Conservation (phyloP, 2,113 vertebrate species). For the Numenius arquata region DNA sequence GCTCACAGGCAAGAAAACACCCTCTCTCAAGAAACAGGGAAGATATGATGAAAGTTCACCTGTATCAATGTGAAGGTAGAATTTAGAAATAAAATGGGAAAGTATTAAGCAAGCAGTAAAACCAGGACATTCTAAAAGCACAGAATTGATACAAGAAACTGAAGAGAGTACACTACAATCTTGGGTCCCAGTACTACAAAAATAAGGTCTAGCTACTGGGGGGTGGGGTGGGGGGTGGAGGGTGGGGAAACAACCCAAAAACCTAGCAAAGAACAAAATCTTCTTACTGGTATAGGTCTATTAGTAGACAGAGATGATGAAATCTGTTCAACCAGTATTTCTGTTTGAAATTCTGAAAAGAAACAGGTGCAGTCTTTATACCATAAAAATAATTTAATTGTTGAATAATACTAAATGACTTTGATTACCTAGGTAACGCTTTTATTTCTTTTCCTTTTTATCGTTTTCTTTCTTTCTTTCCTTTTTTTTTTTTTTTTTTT, state of each 20-base stretch:
- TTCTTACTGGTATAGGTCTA: neutral
- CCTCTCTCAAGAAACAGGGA: neutral
- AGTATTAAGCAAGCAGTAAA: neutral
- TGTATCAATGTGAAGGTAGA: neutral
- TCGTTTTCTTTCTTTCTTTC: no score
- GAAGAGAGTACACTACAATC: neutral
- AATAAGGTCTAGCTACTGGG: neutral
- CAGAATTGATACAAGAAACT: neutral
- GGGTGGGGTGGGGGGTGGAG: no score
- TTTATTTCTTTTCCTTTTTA: neutral
- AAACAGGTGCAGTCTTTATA: neutral
- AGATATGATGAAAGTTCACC: neutral
- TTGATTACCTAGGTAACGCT: neutral
- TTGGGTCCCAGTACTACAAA: neutral
- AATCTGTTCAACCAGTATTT: neutral
- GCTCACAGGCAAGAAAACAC: neutral
- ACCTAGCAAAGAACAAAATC: neutral
- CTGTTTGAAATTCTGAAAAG: neutral
- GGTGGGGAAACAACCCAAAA: neutral
- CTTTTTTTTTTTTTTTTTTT: neutral
- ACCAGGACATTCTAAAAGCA: neutral
- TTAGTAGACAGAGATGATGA: neutral
- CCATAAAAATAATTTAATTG: neutral
- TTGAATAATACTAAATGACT: neutral
- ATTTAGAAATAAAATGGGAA: neutral